A percentile compares a stretch with the other conserved stretches of the same genome.
Evolutionary conservation across 64 coral and sea anemone species (phyloP).

Genomic region (Trachythela sp.): DNA sequence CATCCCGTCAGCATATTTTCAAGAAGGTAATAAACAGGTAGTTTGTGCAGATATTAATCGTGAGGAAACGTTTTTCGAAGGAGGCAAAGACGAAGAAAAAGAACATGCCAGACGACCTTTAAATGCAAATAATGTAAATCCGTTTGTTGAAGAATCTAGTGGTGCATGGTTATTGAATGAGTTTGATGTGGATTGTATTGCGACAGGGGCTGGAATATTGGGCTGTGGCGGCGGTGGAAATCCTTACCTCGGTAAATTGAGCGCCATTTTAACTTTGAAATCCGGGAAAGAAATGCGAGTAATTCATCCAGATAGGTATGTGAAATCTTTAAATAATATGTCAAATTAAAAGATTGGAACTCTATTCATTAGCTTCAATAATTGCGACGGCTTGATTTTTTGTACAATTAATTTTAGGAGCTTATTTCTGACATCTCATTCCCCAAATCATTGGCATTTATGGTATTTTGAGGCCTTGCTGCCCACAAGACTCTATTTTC

Average conservation of each 20-base stretch:
- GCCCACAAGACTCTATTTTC: too few species aligned
- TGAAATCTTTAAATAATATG: too few species aligned
- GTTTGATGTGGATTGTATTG: conserved; percentile 85
- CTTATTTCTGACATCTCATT: too few species aligned
- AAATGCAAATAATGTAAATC: conserved; percentile 30
- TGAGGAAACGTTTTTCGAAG: not conserved
- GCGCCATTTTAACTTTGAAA: conserved; percentile 30
- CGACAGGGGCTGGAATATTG: conserved; percentile 81
- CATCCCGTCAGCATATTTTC: not conserved
- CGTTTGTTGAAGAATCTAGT: conserved; percentile 50
- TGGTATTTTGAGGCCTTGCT: too few species aligned
- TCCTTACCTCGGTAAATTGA: conserved; percentile 66
- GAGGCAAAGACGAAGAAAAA: not conserved
- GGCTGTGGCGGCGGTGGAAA: conserved; percentile 82
- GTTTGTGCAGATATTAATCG: not conserved
- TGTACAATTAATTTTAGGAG: too few species aligned
- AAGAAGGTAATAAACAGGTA: not conserved
- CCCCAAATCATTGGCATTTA: too few species aligned
- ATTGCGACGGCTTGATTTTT: too few species aligned
- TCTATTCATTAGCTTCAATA: too few species aligned
- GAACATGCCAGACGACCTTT: not conserved
- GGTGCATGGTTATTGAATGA: conserved; percentile 61
- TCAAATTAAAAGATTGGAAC: too few species aligned
- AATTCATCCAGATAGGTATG: conserved; percentile 73
- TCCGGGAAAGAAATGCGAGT: conserved; percentile 62